Evolutionary conservation across 1,140 invertebrate genomes (phyloP).

Genomic region (Cydia fagiglandana): DNA sequence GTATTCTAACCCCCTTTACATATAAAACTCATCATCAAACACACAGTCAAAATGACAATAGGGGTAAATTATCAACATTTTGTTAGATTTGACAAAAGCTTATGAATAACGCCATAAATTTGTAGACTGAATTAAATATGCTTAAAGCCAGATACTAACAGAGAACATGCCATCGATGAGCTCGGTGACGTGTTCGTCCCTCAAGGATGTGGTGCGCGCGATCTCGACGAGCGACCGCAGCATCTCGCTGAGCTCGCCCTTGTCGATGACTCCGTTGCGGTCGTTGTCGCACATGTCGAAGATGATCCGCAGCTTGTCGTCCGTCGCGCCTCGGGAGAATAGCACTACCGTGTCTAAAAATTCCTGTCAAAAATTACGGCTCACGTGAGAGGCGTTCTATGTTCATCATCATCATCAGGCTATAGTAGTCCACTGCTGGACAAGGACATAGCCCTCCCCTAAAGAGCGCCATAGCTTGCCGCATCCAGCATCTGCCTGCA

Average conservation of each 20-base stretch:
- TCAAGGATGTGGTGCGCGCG: constrained; percentile 93
- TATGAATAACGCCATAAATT: too few relatives aligned
- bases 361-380: constrained; percentile 81
- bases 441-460: too few relatives aligned
- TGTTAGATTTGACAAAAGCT: too few relatives aligned
- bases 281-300: constrained; percentile 99
- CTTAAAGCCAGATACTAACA: constrained; percentile 65
- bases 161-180: constrained; percentile 97
- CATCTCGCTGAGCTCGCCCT: constrained; percentile 96
- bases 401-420: too few relatives aligned
- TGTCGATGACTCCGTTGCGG: constrained; percentile 96
- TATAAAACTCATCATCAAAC: too few relatives aligned
- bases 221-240: constrained; percentile 96
- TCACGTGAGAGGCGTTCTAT: background rate
- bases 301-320: constrained; percentile 97
- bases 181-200: constrained; percentile 94
- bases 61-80: too few relatives aligned
- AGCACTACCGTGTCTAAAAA: constrained; percentile 97
- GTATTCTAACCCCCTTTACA: too few relatives aligned
- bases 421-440: too few relatives aligned
- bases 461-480: too few relatives aligned
- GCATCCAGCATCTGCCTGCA: too few relatives aligned
- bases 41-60: too few relatives aligned
- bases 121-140: too few relatives aligned
- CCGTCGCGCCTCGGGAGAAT: constrained; percentile 94